phyloP scores from a whole-genome alignment of 2,113 vertebrate species.

The Eira barbara region DNA sequence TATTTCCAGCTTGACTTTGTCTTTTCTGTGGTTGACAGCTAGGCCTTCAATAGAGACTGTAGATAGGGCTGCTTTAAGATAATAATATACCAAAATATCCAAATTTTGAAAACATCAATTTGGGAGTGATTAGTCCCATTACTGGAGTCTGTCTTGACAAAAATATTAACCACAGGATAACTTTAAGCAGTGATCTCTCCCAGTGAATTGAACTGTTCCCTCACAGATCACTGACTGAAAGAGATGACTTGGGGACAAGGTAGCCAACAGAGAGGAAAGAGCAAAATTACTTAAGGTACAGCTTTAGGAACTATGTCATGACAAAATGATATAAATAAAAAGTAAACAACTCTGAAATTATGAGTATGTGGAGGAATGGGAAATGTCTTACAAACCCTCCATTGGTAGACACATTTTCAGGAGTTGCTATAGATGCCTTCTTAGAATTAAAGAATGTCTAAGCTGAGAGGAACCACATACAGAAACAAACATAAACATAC shows the following conservation, averaged over 20 bases:
- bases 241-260: neutral
- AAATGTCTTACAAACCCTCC: neutral
- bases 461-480: neutral
- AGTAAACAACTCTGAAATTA: slow-evolving; percentile 20
- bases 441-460: neutral
- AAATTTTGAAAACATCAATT: slow-evolving; percentile 61
- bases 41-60: neutral
- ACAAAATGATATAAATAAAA: slow-evolving; percentile 16
- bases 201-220: slow-evolving; percentile 24
- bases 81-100: neutral
- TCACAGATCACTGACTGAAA: slow-evolving; percentile 29
- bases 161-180: slow-evolving; percentile 24
- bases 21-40: slow-evolving; percentile 38
- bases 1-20: slow-evolving; percentile 32
- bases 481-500: neutral
- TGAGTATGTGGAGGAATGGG: neutral
- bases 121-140: slow-evolving; percentile 54
- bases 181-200: slow-evolving; percentile 29
- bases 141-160: slow-evolving; percentile 41
- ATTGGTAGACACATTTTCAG: neutral
- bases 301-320: neutral
- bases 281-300: slow-evolving; percentile 17
- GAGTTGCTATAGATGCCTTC: neutral
- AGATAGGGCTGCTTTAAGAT: slow-evolving; percentile 34
- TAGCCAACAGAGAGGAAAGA: neutral